Evolutionary conservation across 2,113 vertebrate genomes (phyloP), one percentile per base, ranked within the genome.

Genomic region (Thymallus thymallus): DNA sequence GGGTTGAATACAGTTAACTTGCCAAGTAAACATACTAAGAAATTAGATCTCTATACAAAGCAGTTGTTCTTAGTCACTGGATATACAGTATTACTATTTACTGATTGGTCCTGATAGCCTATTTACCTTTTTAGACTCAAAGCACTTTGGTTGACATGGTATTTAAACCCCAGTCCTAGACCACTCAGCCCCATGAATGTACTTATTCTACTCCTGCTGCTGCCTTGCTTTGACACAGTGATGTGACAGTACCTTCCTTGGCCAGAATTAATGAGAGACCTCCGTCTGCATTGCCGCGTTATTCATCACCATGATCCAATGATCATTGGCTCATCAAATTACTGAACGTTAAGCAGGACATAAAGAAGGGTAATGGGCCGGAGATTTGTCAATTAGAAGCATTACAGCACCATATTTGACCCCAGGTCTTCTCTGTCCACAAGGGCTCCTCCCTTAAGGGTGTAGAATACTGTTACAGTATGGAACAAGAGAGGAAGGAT

Each of bases 361-460:
- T 89, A 84, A 88, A 90, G 85, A 80, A 85, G 88, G 78, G 78
- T 92, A 92, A 91, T 87, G 85, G 80, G 81, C 73, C 75, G 80
- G 87, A 90, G 90, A 92, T 88, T 69, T 84, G 85, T 79, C 84
- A 83, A 86, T 91, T 90, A 88, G 66, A 83, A 81, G 88, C 84
- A 90, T 91, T 89, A 90, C 81, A 76, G 73, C 78, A 10, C 82
- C 71, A 82, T 87, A 88, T 91, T 87, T 90, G 84, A 91, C 89
- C 87, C 86, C 69, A 75, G 80, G 80, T 84, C 86, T 18, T 87
- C 79, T 79, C 51, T 83, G 82, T 88, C 85, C 82, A 75, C 79
- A 78, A 75, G 79, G 72, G 77, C 75, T 71, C 66, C 74, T 72
- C 73, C 72, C 69, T 41, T 80, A 74, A 84, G 78, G 76, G 74